These are phyloP conservation scores for Hypsibius dujardini DNA, from an alignment of 1,140 invertebrate species.

Conservation along the genomic window DNA sequence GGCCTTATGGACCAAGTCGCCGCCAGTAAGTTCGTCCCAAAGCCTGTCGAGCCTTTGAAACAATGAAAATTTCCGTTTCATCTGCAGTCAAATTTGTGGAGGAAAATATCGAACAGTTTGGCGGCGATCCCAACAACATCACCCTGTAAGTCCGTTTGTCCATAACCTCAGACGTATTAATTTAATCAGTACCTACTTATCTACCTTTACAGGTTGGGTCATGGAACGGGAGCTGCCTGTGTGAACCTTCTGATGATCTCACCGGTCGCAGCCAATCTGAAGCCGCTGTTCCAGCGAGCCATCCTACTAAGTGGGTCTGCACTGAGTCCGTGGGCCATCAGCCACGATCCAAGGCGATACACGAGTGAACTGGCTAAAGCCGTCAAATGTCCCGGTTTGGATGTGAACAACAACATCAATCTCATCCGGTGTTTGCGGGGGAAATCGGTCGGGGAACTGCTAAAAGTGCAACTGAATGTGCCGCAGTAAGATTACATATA, in stretches of 20 bases:
- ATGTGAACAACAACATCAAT: conserved; percentile 24
- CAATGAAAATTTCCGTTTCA: not conserved
- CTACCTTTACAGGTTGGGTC: conserved; percentile 44
- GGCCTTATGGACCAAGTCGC: conserved; percentile 88
- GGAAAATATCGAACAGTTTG: conserved; percentile 76
- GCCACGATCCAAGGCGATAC: conserved; percentile 65
- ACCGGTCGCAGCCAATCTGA: conserved; percentile 73
- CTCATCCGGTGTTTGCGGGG: not conserved
- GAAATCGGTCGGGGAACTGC: not conserved
- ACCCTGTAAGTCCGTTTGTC: conserved; percentile 40
- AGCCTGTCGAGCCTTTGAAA: not conserved
- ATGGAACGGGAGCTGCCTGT: conserved; percentile 81
- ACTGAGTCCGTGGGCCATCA: conserved; percentile 73
- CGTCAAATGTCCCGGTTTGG: conserved; percentile 52
- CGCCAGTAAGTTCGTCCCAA: conserved; percentile 41
- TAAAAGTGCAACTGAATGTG: not conserved
- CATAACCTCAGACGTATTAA: no score
- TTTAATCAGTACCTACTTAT: no score
- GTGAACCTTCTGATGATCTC: conserved; percentile 84
- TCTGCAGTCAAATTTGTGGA: conserved; percentile 41
- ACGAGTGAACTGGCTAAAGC: conserved; percentile 63
- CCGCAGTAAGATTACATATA: not conserved
- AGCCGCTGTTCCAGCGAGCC: conserved; percentile 71
- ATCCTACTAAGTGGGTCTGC: conserved; percentile 87
- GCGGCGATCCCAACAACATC: conserved; percentile 76